phyloP scores from a whole-genome alignment of 2,113 vertebrate genomes.

The Clarias batrachus region DNA sequence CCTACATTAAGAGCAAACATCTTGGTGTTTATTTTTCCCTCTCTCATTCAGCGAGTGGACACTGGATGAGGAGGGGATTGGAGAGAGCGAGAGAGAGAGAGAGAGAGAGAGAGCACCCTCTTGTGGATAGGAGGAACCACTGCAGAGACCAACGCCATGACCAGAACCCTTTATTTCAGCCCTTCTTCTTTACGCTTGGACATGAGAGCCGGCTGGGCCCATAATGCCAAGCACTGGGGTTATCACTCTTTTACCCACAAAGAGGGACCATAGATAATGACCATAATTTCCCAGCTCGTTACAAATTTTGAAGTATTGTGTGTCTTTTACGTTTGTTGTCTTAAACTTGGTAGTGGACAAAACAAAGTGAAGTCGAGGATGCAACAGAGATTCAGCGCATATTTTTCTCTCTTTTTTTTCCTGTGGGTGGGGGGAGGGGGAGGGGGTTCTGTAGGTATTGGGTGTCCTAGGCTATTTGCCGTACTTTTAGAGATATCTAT shows the following conservation, averaged over 20 bases:
- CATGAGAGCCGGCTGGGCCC: conserved; percentile 29
- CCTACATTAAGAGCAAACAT: neutral
- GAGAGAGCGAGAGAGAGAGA: neutral
- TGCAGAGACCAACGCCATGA: conserved; percentile 14
- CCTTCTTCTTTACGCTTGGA: conserved; percentile 34
- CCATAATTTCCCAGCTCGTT: conserved; percentile 36
- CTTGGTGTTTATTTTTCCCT: neutral
- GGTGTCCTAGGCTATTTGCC: conserved; percentile 23
- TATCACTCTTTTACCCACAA: conserved; percentile 76
- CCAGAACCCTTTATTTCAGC: conserved; percentile 41
- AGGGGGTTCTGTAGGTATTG: conserved; percentile 11
- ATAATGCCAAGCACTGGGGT: conserved; percentile 67
- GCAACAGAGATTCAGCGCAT: conserved; percentile 22
- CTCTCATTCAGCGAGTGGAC: conserved; percentile 12
- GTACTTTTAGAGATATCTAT: conserved; percentile 43
- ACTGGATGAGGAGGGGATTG: conserved; percentile 31
- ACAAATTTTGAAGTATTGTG: conserved; percentile 54
- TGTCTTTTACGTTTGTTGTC: conserved; percentile 60
- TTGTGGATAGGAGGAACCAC: conserved; percentile 24
- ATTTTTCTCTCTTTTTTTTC: neutral
- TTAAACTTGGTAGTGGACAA: conserved; percentile 21
- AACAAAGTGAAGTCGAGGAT: conserved; percentile 10
- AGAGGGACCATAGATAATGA: conserved; percentile 24
- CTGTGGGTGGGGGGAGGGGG: too few relatives aligned
- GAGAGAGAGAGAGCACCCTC: neutral